Evolutionary conservation across 2,113 vertebrate species (phyloP), one percentile per base, ranked within the genome.

Genomic region (Sceloporus undulatus): DNA sequence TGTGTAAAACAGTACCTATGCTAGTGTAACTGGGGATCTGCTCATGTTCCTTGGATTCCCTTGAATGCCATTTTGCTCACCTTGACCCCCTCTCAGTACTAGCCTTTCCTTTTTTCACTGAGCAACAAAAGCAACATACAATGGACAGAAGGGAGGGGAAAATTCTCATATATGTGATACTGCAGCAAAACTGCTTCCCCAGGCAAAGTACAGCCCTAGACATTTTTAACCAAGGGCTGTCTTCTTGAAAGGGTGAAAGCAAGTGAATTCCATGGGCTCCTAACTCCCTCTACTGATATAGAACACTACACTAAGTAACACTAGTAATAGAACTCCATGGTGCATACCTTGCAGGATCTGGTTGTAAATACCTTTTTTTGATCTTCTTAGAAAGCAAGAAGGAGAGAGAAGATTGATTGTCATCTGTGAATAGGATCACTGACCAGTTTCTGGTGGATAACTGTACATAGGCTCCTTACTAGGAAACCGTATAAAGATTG

Each of bases 331-430:
- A 62, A 62, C 13, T 62, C 59, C 11, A 19, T 62, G 14, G 14
- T 18, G 2, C 59, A 62, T 62, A 16, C 14, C 3, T 62, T 16
- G 59, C 18, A 14, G 59, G 59, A 62, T 18, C 59, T 62, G 4
- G 59, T 14, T 16, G 13, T 16, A 27, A 80, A 40, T 38, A 21
- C n/a, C 4, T 65, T 65, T 62, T 79, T n/a, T 6, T 38, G 19
- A 94, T 76, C n/a, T 90, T 85, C 16, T 88, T 88, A 89, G 79
- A 19, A 90, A 90, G 87, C 91, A 88, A 91, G 29, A 80, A 90
- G 29, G 29, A 59, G 29, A 27, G 3, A 5, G 48, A 79, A 79
- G 77, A 27, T 54, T 56, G 78, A 29, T 56, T 18, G 27, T 27
- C 9, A 2, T 19, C 54, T 7, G 18, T 29, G 18, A 13, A 16